phyloP scores from a whole-genome alignment of 2,797 vertebrate genomes.

The Ctenopoma multispine region DNA sequence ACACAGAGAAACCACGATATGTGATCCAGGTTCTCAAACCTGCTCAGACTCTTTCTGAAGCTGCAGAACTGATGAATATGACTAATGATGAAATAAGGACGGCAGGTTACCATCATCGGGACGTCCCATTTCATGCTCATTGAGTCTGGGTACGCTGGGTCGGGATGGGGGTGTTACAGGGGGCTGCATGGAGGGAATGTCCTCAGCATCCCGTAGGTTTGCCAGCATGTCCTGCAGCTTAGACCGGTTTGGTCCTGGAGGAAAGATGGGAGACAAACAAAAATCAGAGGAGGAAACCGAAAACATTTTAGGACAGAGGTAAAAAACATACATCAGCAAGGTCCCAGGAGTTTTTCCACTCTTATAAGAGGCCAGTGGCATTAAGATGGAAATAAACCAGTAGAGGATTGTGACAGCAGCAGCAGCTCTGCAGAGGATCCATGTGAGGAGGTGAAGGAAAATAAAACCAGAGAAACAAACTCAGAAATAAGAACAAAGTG shows the following conservation, averaged over 20 bases:
- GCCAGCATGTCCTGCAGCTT: constrained; percentile 99
- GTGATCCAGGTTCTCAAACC: background rate
- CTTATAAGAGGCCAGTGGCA: background rate
- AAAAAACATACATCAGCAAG: no score
- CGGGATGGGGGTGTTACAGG: constrained; percentile 87
- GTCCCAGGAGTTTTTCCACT: no score
- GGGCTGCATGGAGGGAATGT: constrained; percentile 90
- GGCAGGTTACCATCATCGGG: constrained; percentile 88
- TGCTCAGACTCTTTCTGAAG: no score
- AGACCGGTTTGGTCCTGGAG: constrained; percentile 94
- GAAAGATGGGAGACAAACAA: background rate
- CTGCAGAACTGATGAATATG: background rate
- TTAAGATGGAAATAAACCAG: constrained; percentile 6
- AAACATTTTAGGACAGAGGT: background rate
- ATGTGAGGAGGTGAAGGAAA: background rate
- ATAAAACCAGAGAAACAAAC: background rate
- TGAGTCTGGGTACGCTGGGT: constrained; percentile 87
- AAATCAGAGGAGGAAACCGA: background rate
- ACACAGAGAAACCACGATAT: background rate
- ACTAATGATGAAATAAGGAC: no score
- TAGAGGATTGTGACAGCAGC: background rate
- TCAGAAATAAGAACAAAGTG: background rate
- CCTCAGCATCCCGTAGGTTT: constrained; percentile 94
- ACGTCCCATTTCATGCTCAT: constrained; percentile 88
- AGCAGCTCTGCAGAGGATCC: background rate